Evolutionary conservation across 2,113 vertebrate species (phyloP).

Genomic region (Spermophilus dauricus): DNA sequence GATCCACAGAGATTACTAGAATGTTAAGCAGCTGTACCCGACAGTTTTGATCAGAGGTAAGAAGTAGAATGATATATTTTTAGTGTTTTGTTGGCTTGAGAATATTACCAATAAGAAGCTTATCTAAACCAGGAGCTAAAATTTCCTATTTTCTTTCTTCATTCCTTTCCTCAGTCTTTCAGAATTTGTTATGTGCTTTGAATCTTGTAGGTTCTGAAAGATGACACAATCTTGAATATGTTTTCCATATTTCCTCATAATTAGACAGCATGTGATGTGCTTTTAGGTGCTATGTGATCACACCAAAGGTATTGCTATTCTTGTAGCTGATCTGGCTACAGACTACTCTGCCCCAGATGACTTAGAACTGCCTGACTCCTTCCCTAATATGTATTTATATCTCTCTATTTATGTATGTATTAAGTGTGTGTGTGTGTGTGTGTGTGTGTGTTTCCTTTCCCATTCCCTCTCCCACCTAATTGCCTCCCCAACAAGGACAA

Average conservation of each 20-base stretch:
- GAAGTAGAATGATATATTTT: not conserved
- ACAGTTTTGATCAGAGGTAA: conserved; percentile 6
- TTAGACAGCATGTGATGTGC: conserved; percentile 44
- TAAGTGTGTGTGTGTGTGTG: not conserved
- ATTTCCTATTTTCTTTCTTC: conserved; percentile 2
- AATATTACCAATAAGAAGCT: conserved; percentile 39
- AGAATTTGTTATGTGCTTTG: conserved; percentile 19
- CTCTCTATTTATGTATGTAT: no score
- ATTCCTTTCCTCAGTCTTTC: not conserved
- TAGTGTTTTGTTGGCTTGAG: conserved; percentile 36
- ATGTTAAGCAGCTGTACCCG: conserved; percentile 43
- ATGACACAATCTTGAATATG: conserved; percentile 52
- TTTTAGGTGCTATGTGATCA: not conserved
- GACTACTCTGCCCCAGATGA: not conserved
- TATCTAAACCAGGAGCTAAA: conserved; percentile 9
- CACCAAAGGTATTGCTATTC: not conserved
- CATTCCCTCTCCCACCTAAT: not conserved
- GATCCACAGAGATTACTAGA: not conserved
- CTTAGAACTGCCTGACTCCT: not conserved
- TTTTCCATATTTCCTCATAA: conserved; percentile 70
- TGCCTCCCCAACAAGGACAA: not conserved
- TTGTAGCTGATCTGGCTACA: not conserved
- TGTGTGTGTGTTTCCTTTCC: not conserved
- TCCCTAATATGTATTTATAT: not conserved
- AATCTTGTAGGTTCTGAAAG: conserved; percentile 62